Evolutionary conservation across 2,888 invertebrate species (phyloP).

Genomic region (Eupeodes luniger): DNA sequence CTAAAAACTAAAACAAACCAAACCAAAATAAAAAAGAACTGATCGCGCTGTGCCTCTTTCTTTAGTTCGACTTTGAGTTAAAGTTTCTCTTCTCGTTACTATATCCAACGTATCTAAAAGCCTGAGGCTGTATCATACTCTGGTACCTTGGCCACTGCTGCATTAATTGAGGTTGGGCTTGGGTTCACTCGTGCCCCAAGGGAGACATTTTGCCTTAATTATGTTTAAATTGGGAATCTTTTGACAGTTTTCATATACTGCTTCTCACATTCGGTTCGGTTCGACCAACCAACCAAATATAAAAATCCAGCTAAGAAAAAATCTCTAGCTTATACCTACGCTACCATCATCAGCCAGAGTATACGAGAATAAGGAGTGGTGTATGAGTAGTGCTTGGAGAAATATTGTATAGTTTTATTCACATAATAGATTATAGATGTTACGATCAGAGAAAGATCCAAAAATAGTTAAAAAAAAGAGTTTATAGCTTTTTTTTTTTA

Average conservation of each 20-base stretch:
- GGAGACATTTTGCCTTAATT: slow-evolving; percentile 78
- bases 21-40: slow-evolving; percentile 3
- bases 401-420: slow-evolving; percentile 21
- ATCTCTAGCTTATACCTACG: not conserved
- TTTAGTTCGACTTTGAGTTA: slow-evolving; percentile 33
- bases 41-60: slow-evolving; percentile 52
- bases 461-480: slow-evolving; percentile 19
- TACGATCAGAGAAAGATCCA: slow-evolving; percentile 10
- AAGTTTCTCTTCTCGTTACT: slow-evolving; percentile 64
- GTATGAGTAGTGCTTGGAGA: slow-evolving; percentile 30
- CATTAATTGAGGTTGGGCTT: slow-evolving; percentile 75
- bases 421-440: slow-evolving; percentile 25
- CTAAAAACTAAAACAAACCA: slow-evolving; percentile 18
- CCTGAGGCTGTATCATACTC: slow-evolving; percentile 30
- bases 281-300: slow-evolving; percentile 28
- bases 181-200: slow-evolving; percentile 76
- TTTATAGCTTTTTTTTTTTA: not conserved
- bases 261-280: slow-evolving; percentile 59
- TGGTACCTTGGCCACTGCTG: slow-evolving; percentile 42
- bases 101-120: slow-evolving; percentile 16
- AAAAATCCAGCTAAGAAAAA: slow-evolving; percentile 41
- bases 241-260: slow-evolving; percentile 77
- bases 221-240: slow-evolving; percentile 81
- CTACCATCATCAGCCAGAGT: not conserved
- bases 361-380: slow-evolving; percentile 58